A percentile compares a stretch with the other conserved stretches of the same genome.
These are phyloP conservation scores for Aphidius ervi DNA, from an alignment of 1,140 invertebrate species.

Conservation along the genomic window DNA sequence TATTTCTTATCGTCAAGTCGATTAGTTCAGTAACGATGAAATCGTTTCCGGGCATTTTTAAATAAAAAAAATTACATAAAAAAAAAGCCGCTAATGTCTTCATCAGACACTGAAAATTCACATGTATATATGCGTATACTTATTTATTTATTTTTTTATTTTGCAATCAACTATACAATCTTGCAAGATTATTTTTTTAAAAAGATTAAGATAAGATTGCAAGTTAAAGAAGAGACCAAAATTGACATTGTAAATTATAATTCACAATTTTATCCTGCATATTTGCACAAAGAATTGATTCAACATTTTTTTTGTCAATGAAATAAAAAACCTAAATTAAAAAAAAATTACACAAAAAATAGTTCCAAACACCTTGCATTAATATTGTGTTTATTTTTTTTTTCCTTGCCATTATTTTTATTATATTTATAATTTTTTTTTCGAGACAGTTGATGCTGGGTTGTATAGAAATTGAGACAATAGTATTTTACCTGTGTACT, in stretches of 20 bases:
- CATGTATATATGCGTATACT: neutral
- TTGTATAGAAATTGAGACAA: slow-evolving; percentile 35
- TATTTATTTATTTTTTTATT: slow-evolving; percentile 3
- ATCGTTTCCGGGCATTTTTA: neutral
- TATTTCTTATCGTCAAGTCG: slow-evolving; percentile 7
- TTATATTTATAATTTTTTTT: neutral
- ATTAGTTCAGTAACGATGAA: slow-evolving; percentile 10
- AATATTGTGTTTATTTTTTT: too few species aligned
- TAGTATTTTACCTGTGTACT: slow-evolving; percentile 42
- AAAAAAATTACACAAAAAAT: too few species aligned
- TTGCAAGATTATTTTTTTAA: slow-evolving; percentile 6
- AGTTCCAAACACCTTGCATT: too few species aligned
- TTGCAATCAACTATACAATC: neutral
- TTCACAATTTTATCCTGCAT: too few species aligned
- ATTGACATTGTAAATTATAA: too few species aligned
- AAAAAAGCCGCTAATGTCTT: slow-evolving; percentile 17
- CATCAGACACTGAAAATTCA: slow-evolving; percentile 8
- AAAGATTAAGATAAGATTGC: slow-evolving; percentile 13
- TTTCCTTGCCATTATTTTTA: slow-evolving; percentile 1
- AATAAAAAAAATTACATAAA: neutral
- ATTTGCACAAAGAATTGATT: too few species aligned
- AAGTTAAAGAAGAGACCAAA: neutral
- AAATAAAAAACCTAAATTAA: too few species aligned
- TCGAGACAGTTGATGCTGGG: too few species aligned
- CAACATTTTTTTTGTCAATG: too few species aligned